A percentile compares a stretch with the other conserved stretches of the same genome.
These are phyloP conservation scores for Salticus scenicus DNA, from an alignment of 2,888 invertebrate genomes.

Conservation along the genomic window DNA sequence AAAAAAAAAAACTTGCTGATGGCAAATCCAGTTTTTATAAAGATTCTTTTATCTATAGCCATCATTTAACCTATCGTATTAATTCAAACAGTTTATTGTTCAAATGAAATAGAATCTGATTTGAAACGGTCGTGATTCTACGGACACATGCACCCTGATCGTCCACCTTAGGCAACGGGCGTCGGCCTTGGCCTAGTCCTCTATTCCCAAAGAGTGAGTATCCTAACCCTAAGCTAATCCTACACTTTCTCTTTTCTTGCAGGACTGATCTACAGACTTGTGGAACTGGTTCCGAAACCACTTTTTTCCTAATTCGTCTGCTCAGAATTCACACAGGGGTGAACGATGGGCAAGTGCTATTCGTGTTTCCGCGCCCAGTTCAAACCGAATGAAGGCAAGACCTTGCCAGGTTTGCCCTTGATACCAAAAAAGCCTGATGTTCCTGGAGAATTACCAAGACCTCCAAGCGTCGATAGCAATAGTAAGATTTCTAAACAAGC, in stretches of 20 bases:
- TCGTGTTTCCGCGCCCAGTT: constrained; percentile 57
- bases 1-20: too few relatives aligned
- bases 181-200: constrained; percentile 57
- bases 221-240: constrained; percentile 25
- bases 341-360: constrained; percentile 62
- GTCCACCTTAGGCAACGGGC: neutral
- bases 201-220: constrained; percentile 35
- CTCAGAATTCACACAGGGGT: neutral
- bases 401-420: neutral
- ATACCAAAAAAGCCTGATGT: constrained; percentile 34
- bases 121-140: too few relatives aligned
- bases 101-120: too few relatives aligned
- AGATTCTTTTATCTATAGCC: too few relatives aligned
- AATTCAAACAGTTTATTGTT: too few relatives aligned
- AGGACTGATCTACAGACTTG: constrained; percentile 27
- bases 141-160: neutral
- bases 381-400: constrained; percentile 41
- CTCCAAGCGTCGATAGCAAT: constrained; percentile 53
- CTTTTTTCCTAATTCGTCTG: too few relatives aligned
- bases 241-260: neutral
- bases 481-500: constrained; percentile 40
- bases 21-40: too few relatives aligned
- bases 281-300: constrained; percentile 32
- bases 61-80: too few relatives aligned
- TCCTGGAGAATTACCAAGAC: constrained; percentile 46